Conservation (phyloP, 2,797 vertebrate species). For the Lacerta viridis region DNA sequence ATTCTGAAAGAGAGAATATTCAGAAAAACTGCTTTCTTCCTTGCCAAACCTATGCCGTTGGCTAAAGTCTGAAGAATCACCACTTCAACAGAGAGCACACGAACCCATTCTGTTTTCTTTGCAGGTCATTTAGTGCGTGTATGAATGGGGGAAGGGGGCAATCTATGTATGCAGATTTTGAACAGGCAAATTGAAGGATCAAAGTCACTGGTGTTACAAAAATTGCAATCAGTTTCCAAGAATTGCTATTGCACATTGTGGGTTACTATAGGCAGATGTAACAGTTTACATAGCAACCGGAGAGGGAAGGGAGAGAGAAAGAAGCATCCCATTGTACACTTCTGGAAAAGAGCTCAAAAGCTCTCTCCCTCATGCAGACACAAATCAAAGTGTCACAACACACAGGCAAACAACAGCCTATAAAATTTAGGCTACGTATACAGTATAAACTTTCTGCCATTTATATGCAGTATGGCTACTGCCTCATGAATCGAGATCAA, state of each 20-base stretch:
- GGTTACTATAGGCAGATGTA: not conserved
- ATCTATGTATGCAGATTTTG: not conserved
- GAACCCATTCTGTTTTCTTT: not conserved
- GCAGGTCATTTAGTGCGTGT: not conserved
- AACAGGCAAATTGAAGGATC: not conserved
- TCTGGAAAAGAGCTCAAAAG: not conserved
- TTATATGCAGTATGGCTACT: not conserved
- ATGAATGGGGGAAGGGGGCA: not conserved
- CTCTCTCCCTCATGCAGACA: no score
- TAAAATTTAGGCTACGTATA: not conserved
- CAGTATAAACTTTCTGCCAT: not conserved
- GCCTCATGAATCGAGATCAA: not conserved
- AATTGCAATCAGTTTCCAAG: not conserved
- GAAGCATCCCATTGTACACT: not conserved
- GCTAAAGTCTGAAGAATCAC: not conserved
- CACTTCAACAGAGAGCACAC: not conserved
- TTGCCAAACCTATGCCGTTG: not conserved
- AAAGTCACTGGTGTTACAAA: not conserved
- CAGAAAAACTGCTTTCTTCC: not conserved
- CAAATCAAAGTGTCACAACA: not conserved
- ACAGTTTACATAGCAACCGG: not conserved
- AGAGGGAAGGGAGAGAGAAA: not conserved
- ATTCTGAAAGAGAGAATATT: slow-evolving; percentile 1
- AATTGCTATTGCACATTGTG: not conserved
- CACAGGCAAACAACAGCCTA: not conserved